Percentiles rank a stretch among this genome's conserved stretches.
Evolutionary conservation across 2,797 vertebrate genomes (phyloP).

Genomic region (Rhynchonycteris naso): DNA sequence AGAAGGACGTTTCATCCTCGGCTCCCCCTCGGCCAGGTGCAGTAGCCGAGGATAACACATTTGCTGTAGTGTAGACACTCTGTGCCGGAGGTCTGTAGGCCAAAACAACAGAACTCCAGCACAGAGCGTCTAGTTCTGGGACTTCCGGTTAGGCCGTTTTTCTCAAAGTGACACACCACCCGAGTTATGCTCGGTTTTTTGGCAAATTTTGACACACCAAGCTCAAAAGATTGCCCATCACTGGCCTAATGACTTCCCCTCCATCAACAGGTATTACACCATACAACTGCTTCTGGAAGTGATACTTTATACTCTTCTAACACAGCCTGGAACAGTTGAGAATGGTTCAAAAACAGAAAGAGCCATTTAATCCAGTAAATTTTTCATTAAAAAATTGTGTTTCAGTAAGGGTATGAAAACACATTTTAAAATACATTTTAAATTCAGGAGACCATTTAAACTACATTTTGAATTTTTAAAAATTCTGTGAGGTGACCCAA

Average conservation of each 20-base stretch:
- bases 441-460: slow-evolving; percentile 12
- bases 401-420: slow-evolving; percentile 19
- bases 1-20: too few relatives aligned
- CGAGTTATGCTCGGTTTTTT: too few relatives aligned
- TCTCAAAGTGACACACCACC: too few relatives aligned
- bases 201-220: too few relatives aligned
- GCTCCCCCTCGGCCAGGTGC: too few relatives aligned
- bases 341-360: not conserved
- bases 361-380: not conserved
- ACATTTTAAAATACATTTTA: slow-evolving; percentile 37
- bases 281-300: not conserved
- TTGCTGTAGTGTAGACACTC: too few relatives aligned
- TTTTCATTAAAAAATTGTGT: not conserved
- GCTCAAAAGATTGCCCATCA: too few relatives aligned
- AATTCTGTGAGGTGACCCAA: not conserved
- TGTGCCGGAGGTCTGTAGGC: too few relatives aligned
- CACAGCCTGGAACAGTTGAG: not conserved
- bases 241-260: rapidly evolving
- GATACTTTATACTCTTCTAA: not conserved
- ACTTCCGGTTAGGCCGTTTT: too few relatives aligned
- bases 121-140: too few relatives aligned
- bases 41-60: too few relatives aligned
- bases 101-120: too few relatives aligned
- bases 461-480: not conserved
- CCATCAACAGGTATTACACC: not conserved